A percentile compares a stretch with the other conserved stretches of the same genome.
These are phyloP conservation scores for Tachina grossa DNA, from an alignment of 2,888 invertebrate species.

Conservation along the genomic window DNA sequence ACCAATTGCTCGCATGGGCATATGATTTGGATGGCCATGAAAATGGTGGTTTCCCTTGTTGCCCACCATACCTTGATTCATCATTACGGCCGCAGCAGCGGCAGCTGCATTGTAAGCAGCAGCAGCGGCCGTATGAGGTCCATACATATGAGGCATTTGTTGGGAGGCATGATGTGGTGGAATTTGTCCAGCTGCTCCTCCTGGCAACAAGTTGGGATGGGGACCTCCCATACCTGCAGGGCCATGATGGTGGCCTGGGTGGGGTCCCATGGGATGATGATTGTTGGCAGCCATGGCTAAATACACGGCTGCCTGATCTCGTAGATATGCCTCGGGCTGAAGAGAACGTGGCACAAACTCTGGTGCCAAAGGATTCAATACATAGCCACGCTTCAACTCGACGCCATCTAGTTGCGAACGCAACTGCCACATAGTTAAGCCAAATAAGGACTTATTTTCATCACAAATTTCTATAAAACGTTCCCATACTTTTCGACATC, in stretches of 20 bases:
- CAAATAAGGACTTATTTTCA: conserved; percentile 88
- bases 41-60: conserved; percentile 74
- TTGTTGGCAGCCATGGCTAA: conserved; percentile 74
- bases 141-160: conserved; percentile 76
- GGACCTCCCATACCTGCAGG: conserved; percentile 68
- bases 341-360: conserved; percentile 89
- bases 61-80: conserved; percentile 76
- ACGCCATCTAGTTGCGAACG: conserved; percentile 88
- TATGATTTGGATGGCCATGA: conserved; percentile 75
- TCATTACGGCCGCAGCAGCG: conserved; percentile 77
- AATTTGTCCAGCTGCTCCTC: conserved; percentile 71
- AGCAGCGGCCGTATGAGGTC: conserved; percentile 74
- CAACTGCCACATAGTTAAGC: conserved; percentile 88
- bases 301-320: conserved; percentile 81
- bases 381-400: conserved; percentile 89
- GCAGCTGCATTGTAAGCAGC: conserved; percentile 74
- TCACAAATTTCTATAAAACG: conserved; percentile 89
- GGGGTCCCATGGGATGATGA: conserved; percentile 76
- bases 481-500: conserved; percentile 92
- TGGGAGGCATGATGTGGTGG: conserved; percentile 79
- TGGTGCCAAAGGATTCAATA: conserved; percentile 91
- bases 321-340: conserved; percentile 83
- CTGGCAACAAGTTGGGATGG: conserved; percentile 68
- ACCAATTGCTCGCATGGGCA: conserved; percentile 76
- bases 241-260: conserved; percentile 73